Evolutionary conservation across 2,797 vertebrate genomes (phyloP).

Genomic region (Lates japonicus): DNA sequence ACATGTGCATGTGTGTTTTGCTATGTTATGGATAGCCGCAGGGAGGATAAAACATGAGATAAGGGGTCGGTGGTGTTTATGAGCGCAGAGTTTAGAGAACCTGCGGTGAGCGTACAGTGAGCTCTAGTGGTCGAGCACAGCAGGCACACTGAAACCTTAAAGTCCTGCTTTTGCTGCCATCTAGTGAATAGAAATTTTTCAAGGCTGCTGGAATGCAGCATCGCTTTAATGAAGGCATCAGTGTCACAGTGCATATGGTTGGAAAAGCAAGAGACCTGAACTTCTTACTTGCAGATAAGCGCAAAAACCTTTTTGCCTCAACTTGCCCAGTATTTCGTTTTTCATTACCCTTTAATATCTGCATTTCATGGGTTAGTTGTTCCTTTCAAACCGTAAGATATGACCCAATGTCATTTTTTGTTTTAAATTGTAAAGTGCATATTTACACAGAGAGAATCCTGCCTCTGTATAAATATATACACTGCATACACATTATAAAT

Average conservation of each 20-base stretch:
- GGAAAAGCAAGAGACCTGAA: background rate
- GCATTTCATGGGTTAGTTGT: background rate
- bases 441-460: slow-evolving; percentile 7
- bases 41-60: slow-evolving; percentile 20
- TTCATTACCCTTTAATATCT: background rate
- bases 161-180: slow-evolving; percentile 49
- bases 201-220: background rate
- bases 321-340: background rate
- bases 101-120: slow-evolving; percentile 28
- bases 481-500: slow-evolving; percentile 32
- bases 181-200: slow-evolving; percentile 30
- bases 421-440: background rate
- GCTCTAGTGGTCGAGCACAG: slow-evolving; percentile 16
- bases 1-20: slow-evolving; percentile 17
- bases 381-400: background rate
- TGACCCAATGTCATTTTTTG: background rate
- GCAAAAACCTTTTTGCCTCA: background rate
- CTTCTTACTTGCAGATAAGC: background rate
- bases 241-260: background rate
- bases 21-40: slow-evolving; percentile 29
- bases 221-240: background rate
- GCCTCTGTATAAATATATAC: slow-evolving; percentile 7
- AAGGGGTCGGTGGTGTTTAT: slow-evolving; percentile 30
- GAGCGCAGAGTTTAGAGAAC: background rate
- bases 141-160: background rate